Evolutionary conservation across 2,797 vertebrate species (phyloP).

Genomic region (Microctenopoma stevenorrisi): DNA sequence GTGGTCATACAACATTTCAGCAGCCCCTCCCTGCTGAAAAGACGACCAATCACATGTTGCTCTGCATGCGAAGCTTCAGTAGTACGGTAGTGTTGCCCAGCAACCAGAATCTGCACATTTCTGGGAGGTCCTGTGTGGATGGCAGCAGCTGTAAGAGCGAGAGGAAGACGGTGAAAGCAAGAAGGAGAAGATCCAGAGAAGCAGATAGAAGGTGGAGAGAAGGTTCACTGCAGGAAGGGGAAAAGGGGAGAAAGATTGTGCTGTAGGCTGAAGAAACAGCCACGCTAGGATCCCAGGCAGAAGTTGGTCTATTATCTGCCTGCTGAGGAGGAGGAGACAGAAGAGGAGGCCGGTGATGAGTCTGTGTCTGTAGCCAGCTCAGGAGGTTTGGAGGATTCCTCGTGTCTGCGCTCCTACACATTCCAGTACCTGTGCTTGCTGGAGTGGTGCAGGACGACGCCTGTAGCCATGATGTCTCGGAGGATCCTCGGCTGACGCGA

Average conservation of each 20-base stretch:
- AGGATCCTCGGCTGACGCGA: conserved; percentile 69
- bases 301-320: conserved; percentile 61
- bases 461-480: conserved; percentile 53
- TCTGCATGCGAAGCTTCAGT: conserved; percentile 87
- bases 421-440: conserved; percentile 59
- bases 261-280: conserved; percentile 24
- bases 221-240: conserved; percentile 33
- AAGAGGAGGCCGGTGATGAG: conserved; percentile 33
- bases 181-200: conserved; percentile 51
- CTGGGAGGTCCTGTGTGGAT: conserved; percentile 82
- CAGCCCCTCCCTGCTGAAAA: conserved; percentile 64
- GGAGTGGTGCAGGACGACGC: conserved; percentile 49
- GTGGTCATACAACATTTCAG: conserved; percentile 68
- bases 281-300: conserved; percentile 17
- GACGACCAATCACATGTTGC: conserved; percentile 71
- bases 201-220: conserved; percentile 45
- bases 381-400: conserved; percentile 34
- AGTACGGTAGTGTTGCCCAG: conserved; percentile 87
- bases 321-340: conserved; percentile 37
- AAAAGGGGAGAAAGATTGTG: conserved; percentile 36
- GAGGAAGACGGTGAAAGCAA: conserved; percentile 45
- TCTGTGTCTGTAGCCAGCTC: conserved; percentile 31
- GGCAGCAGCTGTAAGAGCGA: conserved; percentile 68
- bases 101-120: conserved; percentile 85
- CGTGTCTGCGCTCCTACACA: conserved; percentile 24